Evolutionary conservation across 2,888 invertebrate genomes (phyloP), one percentile per base, ranked within the genome.

Genomic region (Protophormia terraenovae): DNA sequence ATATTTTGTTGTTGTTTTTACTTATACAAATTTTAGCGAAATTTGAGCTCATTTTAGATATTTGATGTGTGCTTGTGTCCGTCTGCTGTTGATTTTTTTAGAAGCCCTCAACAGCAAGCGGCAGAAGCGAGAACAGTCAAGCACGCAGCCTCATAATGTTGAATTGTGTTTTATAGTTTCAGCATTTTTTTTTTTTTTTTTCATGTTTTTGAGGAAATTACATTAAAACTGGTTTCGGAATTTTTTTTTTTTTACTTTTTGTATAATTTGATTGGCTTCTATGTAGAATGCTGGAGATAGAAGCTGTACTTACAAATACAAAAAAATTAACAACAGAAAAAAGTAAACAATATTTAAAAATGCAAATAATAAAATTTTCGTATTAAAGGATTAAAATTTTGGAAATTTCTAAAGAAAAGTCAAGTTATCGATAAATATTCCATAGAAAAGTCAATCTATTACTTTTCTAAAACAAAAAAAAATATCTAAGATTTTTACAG

Each of bases 11-110:
- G 55, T 72, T 76, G 24, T 67, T 47, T 5, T 50, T 75, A 12
- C 35, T 62, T 47, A 27, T 78, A 76, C 80, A n/a, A 72, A 67
- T 83, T 58, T 62, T 69, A 66, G 86, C 75, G 80, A 83, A 86
- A 87, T 86, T 87, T 79, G 82, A 87, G 82, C 76, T 76, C 64
- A 76, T 84, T 86, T 78, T 75, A 62, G 69, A 60, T 55, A 32
- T 79, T 38, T 69, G 50, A 35, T 50, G 27, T 60, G n/a, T 47
- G 12, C 19, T 35, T 62, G 16, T 67, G 32, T 73, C 53, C 47
- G 62, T 45, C 16, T 66, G 55, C 6, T 66, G 50, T 45, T 77
- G n/a, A n/a, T 67, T 58, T 75, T 58, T 71, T 72, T n/a, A n/a
- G n/a, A n/a, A n/a, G n/a, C n/a, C n/a, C n/a, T n/a, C 32, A 55